phyloP scores from a whole-genome alignment of 1,140 invertebrate genomes.

The Pogonognathellus flavescens region DNA sequence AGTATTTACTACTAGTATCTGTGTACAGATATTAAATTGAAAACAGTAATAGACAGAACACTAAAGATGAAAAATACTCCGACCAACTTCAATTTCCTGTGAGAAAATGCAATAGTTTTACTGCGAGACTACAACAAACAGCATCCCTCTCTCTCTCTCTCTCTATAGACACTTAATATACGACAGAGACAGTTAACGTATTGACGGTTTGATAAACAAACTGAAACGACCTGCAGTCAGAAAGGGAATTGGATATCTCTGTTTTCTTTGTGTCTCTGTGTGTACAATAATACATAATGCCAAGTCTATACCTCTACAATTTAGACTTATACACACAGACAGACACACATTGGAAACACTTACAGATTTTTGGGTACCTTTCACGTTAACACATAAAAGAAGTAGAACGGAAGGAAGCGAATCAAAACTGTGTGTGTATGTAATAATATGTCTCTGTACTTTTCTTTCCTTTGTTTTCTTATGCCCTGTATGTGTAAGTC shows the following conservation, averaged over 20 bases:
- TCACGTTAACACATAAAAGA: neutral
- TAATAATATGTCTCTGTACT: neutral
- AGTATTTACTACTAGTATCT: neutral
- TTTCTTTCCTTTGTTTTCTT: slow-evolving; percentile 3
- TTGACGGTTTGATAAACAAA: slow-evolving; percentile 47
- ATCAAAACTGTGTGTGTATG: slow-evolving; percentile 17
- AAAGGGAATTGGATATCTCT: slow-evolving; percentile 33
- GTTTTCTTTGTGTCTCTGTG: neutral
- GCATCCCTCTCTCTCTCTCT: neutral
- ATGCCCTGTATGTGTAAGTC: neutral
- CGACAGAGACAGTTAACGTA: slow-evolving; percentile 31
- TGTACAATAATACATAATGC: neutral
- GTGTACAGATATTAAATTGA: neutral
- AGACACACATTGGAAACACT: no score
- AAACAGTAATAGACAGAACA: neutral
- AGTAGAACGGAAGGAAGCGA: slow-evolving; percentile 37
- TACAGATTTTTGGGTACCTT: no score
- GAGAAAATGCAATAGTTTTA: slow-evolving; percentile 24
- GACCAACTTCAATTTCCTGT: slow-evolving; percentile 20
- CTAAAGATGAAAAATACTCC: slow-evolving; percentile 4
- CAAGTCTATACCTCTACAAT: no score
- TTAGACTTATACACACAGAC: no score
- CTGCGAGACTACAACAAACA: slow-evolving; percentile 11
- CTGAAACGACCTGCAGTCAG: slow-evolving; percentile 31
- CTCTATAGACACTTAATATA: neutral